Conservation (phyloP, 2,888 invertebrate genomes). For the Alitta virens region DNA sequence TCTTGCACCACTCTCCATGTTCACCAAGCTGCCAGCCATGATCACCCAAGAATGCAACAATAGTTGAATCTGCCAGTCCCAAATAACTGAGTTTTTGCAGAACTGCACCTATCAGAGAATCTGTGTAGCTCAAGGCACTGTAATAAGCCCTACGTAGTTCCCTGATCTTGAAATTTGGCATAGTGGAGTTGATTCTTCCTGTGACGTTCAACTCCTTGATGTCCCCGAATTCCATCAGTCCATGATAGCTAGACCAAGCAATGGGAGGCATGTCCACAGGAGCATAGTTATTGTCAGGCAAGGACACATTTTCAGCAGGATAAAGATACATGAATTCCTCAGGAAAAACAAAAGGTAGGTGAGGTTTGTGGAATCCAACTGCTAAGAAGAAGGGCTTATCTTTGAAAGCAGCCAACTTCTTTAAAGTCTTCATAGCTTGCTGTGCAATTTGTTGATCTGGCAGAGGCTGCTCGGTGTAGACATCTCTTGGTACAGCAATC, state of each 20-base stretch:
- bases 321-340: conserved; percentile 28
- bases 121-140: conserved; percentile 18
- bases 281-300: conserved; percentile 34
- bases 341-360: conserved; percentile 33
- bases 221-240: conserved; percentile 32
- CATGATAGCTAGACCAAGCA: no score
- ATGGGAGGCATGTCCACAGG: conserved; percentile 34
- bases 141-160: conserved; percentile 28
- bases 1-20: conserved; percentile 32
- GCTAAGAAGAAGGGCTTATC: conserved; percentile 34
- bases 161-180: conserved; percentile 27
- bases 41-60: conserved; percentile 27
- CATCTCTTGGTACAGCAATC: conserved; percentile 11
- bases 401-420: not conserved
- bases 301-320: conserved; percentile 17
- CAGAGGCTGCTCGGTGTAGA: conserved; percentile 1
- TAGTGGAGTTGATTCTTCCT: conserved; percentile 34
- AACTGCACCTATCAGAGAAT: conserved; percentile 24
- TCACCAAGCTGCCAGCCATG: conserved; percentile 32
- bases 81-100: conserved; percentile 12
- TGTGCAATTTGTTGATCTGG: conserved; percentile 13
- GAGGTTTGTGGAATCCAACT: conserved; percentile 32
- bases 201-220: conserved; percentile 26
- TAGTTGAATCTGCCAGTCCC: conserved; percentile 23
- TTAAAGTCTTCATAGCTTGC: conserved; percentile 3